A percentile compares a stretch with the other conserved stretches of the same genome.
These are phyloP conservation scores for Magallana angulata DNA, from an alignment of 1,140 invertebrate genomes.

Conservation along the genomic window DNA sequence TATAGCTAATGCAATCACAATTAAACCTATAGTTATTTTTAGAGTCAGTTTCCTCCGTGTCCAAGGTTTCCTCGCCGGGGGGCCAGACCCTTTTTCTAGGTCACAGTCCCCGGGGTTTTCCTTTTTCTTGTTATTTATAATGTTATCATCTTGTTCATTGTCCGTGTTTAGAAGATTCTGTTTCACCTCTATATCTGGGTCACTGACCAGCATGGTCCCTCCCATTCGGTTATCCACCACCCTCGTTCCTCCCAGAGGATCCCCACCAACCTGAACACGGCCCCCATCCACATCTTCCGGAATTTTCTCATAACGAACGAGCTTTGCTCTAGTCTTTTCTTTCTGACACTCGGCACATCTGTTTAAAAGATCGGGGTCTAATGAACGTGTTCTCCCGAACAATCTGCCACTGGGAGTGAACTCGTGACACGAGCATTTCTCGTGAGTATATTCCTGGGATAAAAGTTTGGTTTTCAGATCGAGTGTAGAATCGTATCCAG, in stretches of 20 bases:
- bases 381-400: not conserved
- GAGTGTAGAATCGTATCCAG: not conserved
- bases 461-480: not conserved
- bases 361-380: conserved; percentile 3
- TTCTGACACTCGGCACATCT: conserved; percentile 14
- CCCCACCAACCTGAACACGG: not conserved
- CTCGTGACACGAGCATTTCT: conserved; percentile 7
- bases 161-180: not conserved
- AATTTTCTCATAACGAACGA: not conserved
- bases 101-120: not conserved
- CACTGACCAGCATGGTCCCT: not conserved
- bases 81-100: not conserved
- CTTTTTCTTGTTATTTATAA: not conserved
- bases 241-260: not conserved
- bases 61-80: not conserved
- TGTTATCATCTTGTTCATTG: not conserved
- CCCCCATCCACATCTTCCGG: not conserved
- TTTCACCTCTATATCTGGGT: not conserved
- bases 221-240: not conserved
- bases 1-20: not conserved
- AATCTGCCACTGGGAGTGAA: not conserved
- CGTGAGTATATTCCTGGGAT: not conserved
- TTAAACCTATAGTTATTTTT: not conserved
- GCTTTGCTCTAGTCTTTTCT: not conserved
- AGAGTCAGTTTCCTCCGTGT: not conserved